phyloP scores from a whole-genome alignment of 2,113 vertebrate genomes.

The Ovis canadensis region DNA sequence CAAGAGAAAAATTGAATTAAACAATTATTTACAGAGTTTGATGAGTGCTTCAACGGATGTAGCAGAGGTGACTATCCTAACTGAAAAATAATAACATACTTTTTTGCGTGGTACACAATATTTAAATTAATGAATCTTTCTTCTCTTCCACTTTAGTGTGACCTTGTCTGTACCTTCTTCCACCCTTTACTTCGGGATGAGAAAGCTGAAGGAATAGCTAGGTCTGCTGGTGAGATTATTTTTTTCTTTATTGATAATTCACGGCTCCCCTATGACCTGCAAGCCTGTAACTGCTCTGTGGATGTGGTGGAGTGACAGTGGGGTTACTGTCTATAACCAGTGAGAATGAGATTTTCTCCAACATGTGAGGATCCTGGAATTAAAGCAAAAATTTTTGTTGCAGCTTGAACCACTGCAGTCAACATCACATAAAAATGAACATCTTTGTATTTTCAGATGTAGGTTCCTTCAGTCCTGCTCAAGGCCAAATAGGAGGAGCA shows the following conservation, averaged over 20 bases:
- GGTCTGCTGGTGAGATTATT: constrained; percentile 81
- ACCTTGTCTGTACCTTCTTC: constrained; percentile 98
- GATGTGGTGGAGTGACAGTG: not conserved
- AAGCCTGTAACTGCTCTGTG: not conserved
- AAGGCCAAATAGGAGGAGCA: constrained; percentile 94
- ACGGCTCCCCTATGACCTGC: not conserved
- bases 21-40: constrained; percentile 94
- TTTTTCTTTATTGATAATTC: constrained; percentile 2
- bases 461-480: constrained; percentile 85
- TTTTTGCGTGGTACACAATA: not conserved
- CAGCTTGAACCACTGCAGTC: not conserved
- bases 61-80: constrained; percentile 86
- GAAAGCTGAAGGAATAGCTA: constrained; percentile 91
- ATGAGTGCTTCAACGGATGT: constrained; percentile 93
- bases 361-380: not conserved
- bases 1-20: constrained; percentile 96
- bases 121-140: constrained; percentile 65
- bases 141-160: constrained; percentile 86
- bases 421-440: constrained; percentile 36
- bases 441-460: constrained; percentile 71
- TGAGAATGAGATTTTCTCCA: not conserved
- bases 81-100: not conserved
- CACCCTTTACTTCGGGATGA: constrained; percentile 96
- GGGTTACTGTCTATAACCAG: not conserved
- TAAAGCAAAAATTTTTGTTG: not conserved